Base-by-base conservation (phyloP, 2,797 vertebrate species). In the Acipenser transmontanus region DNA sequence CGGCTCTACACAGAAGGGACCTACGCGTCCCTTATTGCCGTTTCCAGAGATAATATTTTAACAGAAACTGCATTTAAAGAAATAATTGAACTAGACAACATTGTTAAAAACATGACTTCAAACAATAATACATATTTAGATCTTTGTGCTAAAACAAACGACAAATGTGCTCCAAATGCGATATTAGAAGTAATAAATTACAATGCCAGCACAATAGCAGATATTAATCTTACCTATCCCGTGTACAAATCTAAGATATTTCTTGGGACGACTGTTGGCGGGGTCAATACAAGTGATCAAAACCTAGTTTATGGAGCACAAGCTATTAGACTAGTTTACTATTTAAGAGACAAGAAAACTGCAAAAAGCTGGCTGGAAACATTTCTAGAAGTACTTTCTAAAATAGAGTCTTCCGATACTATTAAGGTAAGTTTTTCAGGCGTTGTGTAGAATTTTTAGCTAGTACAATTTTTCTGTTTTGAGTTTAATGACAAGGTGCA, bases 1-100 rank as follows among this genome's bases (percentile, higher is more conserved):
- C 81, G 93, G 66, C 68, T 91, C 69, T 85, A 70, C 77, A 82
- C 82, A 0, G 84, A 88, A 49, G 85, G 89, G 57, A 59, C 85
- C 67, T 80, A 85, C 75, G 66, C 79, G 1, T 77, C 76, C 6
- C 0, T 83, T 66, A 79, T 84, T 6, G 69, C 71, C 1, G 49
- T 70, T 2, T 66, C n/a, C 14, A 1, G 14, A 0, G 6, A 1
- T 0, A 83, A 90, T 10, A 60, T 93, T 8, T 81, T 95, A 71
- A 76, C 65, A 0, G 4, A 1, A 12, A 14, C 54, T 7, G 71
- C 77, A 4, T 71, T 92, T 34, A n/a, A 17, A 1, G 85, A 93
- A 9, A 67, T 93, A 57, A 61, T 77, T 4, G 48, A 1, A 1
- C 51, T 93, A 72, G 88, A 94, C 69, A 0, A 0, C 0, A 61